Evolutionary conservation across 2,113 vertebrate species (phyloP), one percentile per base, ranked within the genome.

Genomic region (Chascanopsetta lugubris): DNA sequence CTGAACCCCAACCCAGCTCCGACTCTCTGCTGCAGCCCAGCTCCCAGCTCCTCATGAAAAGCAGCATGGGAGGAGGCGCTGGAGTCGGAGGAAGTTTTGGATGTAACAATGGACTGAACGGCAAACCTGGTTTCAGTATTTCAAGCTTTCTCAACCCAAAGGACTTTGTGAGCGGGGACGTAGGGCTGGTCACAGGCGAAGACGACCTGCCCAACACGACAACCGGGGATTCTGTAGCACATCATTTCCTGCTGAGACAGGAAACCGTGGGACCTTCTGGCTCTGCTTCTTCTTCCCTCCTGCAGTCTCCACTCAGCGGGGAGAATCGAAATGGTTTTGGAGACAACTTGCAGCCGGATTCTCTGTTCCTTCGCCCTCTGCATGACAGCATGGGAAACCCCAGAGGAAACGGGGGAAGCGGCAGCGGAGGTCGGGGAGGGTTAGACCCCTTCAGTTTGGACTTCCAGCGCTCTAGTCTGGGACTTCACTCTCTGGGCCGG

Each of bases 191-290:
- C 6, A 85, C 72, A 26, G 91, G 80, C 0, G 93, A 95, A 0
- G 93, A 95, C 38, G 93, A 94, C 71, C 91, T 96, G 80, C 95
- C 96, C 10, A 98, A 96, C 79, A 96, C 97, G 6, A 98, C 96
- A 0, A 96, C 94, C 21, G 91, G 94, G 59, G 95, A 97, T 42
- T 74, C 90, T 0, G 94, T 94, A 3, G 78, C 93, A 2, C 88
- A 84, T 50, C 80, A 93, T 8, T 98, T 95, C 40, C 80, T 97
- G 81, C 82, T 96, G 67, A 92, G 95, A 49, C 91, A 94, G 0
- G 94, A 96, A 59, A 84, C 93, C 0, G 84, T 92, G 0, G 65
- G 78, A 2, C 58, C 80, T 0, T 90, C 93, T 8, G 86, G 93
- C 17, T 62, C 91, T 0, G 88, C 94, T 0, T 90, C 96, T 0